Evolutionary conservation across 1,140 invertebrate genomes (phyloP).

Genomic region (Propsilocerus akamusi): DNA sequence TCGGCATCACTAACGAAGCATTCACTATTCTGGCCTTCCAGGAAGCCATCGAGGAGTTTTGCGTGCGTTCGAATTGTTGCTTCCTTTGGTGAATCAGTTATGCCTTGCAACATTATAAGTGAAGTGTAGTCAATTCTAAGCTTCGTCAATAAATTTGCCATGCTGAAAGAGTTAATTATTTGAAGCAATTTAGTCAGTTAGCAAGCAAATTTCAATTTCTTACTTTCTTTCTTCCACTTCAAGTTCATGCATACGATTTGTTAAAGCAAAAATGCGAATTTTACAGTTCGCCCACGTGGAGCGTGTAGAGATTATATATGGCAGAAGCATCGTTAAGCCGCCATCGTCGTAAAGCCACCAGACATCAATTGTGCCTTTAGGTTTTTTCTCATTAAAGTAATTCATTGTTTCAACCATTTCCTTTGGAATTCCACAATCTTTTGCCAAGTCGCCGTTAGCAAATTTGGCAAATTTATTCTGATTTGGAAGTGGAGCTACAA

Average conservation of each 20-base stretch:
- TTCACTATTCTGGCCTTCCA: slow-evolving; percentile 32
- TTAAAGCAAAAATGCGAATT: slow-evolving; percentile 72
- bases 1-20: slow-evolving; percentile 49
- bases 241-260: slow-evolving; percentile 59
- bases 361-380: slow-evolving; percentile 63
- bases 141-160: slow-evolving; percentile 73
- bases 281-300: slow-evolving; percentile 60
- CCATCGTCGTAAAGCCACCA: slow-evolving; percentile 95
- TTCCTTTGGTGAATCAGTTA: slow-evolving; percentile 42
- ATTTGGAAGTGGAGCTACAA: not conserved
- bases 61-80: slow-evolving; percentile 47
- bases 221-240: slow-evolving; percentile 73
- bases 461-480: no score
- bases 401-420: slow-evolving; percentile 36
- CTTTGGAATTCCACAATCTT: no score
- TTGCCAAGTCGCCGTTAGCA: no score
- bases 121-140: slow-evolving; percentile 79
- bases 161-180: slow-evolving; percentile 35
- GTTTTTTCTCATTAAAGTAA: slow-evolving; percentile 40
- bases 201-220: slow-evolving; percentile 14
- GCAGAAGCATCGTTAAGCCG: slow-evolving; percentile 68
- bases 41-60: slow-evolving; percentile 41
- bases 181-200: slow-evolving; percentile 3
- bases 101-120: slow-evolving; percentile 66
- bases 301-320: slow-evolving; percentile 72